A percentile compares a stretch with the other conserved stretches of the same genome.
Evolutionary conservation across 1,140 invertebrate genomes (phyloP).

Genomic region (Drosophila subobscura): DNA sequence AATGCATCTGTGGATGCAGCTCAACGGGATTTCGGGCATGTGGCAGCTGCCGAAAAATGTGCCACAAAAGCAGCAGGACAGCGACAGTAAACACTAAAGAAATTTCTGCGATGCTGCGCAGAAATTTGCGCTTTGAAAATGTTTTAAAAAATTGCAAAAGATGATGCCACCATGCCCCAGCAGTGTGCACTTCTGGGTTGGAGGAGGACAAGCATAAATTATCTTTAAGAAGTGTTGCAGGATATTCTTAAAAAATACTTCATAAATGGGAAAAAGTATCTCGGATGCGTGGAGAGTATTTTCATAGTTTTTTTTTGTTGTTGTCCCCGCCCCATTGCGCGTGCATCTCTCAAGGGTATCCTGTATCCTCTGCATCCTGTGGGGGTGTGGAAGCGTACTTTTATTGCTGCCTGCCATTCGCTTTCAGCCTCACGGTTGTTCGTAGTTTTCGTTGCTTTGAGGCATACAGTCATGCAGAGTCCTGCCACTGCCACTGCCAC

Average conservation of each 20-base stretch:
- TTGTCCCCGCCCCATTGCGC: background rate
- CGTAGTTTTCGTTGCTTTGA: constrained; percentile 28
- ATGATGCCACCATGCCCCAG: background rate
- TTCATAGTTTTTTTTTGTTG: too few species aligned
- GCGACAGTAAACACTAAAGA: constrained; percentile 5
- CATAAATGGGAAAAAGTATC: too few species aligned
- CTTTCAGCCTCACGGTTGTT: constrained; percentile 8
- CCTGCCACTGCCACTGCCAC: background rate
- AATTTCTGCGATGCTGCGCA: constrained; percentile 12
- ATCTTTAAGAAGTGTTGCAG: background rate
- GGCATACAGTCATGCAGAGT: too few species aligned
- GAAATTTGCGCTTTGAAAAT: constrained; percentile 24
- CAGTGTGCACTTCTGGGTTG: too few species aligned
- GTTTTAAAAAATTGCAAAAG: constrained; percentile 14
- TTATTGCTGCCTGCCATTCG: constrained; percentile 27
- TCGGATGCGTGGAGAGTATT: too few species aligned
- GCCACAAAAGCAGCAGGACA: constrained; percentile 32
- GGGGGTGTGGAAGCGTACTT: constrained; percentile 20
- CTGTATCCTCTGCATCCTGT: background rate
- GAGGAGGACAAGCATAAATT: background rate
- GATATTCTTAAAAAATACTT: background rate
- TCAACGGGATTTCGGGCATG: background rate
- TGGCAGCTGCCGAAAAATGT: constrained; percentile 11
- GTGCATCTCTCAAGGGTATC: constrained; percentile 13
- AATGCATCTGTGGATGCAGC: too few species aligned